These are phyloP conservation scores for Dysmachus trigonus DNA, from an alignment of 2,888 invertebrate genomes.

Conservation along the genomic window DNA sequence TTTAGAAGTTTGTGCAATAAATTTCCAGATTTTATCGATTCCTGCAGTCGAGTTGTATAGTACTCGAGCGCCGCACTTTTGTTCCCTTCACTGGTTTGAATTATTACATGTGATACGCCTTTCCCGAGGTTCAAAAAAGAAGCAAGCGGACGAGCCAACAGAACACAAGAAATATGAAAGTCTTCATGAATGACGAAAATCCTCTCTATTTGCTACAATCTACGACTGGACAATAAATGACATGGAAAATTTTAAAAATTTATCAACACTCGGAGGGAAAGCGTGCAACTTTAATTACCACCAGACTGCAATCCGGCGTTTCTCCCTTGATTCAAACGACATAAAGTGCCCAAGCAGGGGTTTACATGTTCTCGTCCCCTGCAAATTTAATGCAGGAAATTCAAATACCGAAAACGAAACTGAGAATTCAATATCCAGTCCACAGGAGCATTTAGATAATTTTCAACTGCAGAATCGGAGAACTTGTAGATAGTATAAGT, in stretches of 20 bases:
- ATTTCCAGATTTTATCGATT: slow-evolving; percentile 38
- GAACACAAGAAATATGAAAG: slow-evolving; percentile 7
- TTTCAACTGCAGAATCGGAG: background rate
- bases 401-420: slow-evolving; percentile 14
- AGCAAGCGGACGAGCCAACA: background rate
- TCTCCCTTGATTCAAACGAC: background rate
- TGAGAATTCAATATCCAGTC: slow-evolving; percentile 3
- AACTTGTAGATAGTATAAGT: background rate
- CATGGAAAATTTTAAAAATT: background rate
- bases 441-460: slow-evolving; percentile 19
- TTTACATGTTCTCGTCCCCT: background rate
- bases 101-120: slow-evolving; percentile 27
- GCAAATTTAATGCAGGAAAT: slow-evolving; percentile 12
- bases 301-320: background rate
- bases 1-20: slow-evolving; percentile 26
- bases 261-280: background rate
- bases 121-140: background rate
- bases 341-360: background rate
- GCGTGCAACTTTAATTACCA: background rate
- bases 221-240: background rate
- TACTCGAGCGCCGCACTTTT: background rate
- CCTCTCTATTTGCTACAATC: background rate
- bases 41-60: slow-evolving; percentile 3
- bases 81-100: slow-evolving; percentile 9
- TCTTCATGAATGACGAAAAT: slow-evolving; percentile 1